A percentile compares a stretch with the other conserved stretches of the same genome.
phyloP scores from a whole-genome alignment of 2,797 vertebrate species.

The Pseudochirops cupreus region DNA sequence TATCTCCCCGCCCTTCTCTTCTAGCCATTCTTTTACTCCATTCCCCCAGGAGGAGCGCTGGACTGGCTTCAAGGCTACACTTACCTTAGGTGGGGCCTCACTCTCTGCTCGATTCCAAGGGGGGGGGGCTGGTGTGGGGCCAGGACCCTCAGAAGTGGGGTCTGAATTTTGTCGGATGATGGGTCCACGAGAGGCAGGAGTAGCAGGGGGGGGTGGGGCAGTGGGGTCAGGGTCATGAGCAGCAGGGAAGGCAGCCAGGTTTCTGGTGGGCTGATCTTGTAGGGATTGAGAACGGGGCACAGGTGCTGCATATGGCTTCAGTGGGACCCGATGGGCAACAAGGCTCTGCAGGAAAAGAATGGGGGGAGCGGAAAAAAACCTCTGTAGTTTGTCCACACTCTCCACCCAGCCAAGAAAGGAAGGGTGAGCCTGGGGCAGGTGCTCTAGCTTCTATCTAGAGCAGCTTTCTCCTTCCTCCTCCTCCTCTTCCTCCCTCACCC shows the following conservation, averaged over 20 bases:
- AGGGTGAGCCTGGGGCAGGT: not conserved
- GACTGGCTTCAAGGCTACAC: not conserved
- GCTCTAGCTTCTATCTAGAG: not conserved
- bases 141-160: constrained; percentile 94
- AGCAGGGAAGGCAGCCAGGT: constrained; percentile 94
- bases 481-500: not conserved
- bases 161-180: constrained; percentile 95
- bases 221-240: constrained; percentile 85
- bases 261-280: constrained; percentile 95
- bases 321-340: constrained; percentile 94
- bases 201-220: constrained; percentile 73
- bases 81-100: constrained; percentile 91
- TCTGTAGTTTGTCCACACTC: constrained; percentile 32
- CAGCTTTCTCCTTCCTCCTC: not conserved
- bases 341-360: constrained; percentile 89
- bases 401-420: constrained; percentile 20
- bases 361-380: constrained; percentile 60
- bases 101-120: constrained; percentile 92
- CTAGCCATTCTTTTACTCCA: not conserved
- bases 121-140: constrained; percentile 85
- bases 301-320: constrained; percentile 95
- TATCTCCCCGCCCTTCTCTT: not conserved
- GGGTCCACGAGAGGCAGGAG: constrained; percentile 90
- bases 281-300: constrained; percentile 96
- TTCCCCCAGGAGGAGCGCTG: not conserved